These are phyloP conservation scores for Odontamblyopus lacepedii DNA, from an alignment of 2,797 vertebrate genomes.

Conservation along the genomic window DNA sequence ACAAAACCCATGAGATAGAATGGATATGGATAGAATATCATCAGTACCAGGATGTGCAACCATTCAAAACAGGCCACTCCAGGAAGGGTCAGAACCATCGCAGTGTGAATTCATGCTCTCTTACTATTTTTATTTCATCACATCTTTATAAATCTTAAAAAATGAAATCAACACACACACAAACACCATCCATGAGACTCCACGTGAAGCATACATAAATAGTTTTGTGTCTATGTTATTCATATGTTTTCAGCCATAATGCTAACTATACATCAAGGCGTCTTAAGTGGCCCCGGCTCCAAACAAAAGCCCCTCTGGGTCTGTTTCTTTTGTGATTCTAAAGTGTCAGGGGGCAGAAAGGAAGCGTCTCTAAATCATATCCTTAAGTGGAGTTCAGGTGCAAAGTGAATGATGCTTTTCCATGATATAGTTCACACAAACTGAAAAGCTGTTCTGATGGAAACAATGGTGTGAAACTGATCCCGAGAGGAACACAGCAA, in stretches of 20 bases:
- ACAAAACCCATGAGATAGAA: too few relatives aligned
- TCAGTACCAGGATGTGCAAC: too few relatives aligned
- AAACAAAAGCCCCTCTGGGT: constrained; percentile 60
- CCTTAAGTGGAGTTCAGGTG: constrained; percentile 43
- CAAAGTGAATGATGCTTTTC: constrained; percentile 46
- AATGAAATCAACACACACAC: not conserved
- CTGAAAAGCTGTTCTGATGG: constrained; percentile 53
- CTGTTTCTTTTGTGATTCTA: constrained; percentile 44
- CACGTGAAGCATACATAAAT: not conserved
- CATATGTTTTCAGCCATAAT: not conserved
- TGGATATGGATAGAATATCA: too few relatives aligned
- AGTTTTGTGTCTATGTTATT: not conserved
- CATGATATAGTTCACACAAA: constrained; percentile 58
- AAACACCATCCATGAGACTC: too few relatives aligned
- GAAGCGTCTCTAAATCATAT: constrained; percentile 64
- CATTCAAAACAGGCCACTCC: too few relatives aligned
- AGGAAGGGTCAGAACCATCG: too few relatives aligned
- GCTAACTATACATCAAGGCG: not conserved
- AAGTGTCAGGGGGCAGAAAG: constrained; percentile 34
- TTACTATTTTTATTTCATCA: too few relatives aligned
- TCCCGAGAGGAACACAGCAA: constrained; percentile 67
- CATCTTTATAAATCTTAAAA: too few relatives aligned
- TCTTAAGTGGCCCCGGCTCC: constrained; percentile 30
- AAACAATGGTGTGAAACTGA: constrained; percentile 75
- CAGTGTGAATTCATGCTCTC: too few relatives aligned